Base-by-base conservation (phyloP, 2,113 vertebrate species). In the Nymphicus hollandicus region DNA sequence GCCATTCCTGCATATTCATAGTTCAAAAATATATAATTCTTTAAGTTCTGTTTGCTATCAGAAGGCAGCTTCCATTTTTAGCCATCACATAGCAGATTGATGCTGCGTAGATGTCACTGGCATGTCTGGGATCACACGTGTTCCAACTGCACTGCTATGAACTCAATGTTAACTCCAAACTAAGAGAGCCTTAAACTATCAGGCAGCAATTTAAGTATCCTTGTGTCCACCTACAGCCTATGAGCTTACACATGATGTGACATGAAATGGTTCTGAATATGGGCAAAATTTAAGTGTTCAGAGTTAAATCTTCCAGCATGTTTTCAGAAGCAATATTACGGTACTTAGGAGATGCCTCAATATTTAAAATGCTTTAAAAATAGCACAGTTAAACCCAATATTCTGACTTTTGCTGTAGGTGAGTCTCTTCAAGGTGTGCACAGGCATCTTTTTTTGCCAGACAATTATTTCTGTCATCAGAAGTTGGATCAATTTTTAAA, bases 311-410 rank as follows among this genome's bases (percentile, higher is more conserved):
- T 50, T 8, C n/a, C 50, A 27, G 11, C 9, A 4, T 5, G 11
- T 18, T 77, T 55, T 44, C 60, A 77, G 43, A 63, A 41, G 25
- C 10, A 37, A 3, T 6, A 35, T 5, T 16, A 25, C 17, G 9
- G 33, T 43, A 50, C 50, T 65, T 6, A 6, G 0, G 11, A 63
- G 28, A n/a, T 6, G 31, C n/a, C 17, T 22, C 6, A 47, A 10
- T 13, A 63, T 39, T 71, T 28, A 13, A 70, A 84, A 25, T 6
- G 27, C 53, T 13, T 79, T 11, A 15, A 29, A 76, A 58, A 6
- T 0, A 72, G 47, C 43, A 3, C 2, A 12, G 33, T 77, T 41
- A 56, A 72, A 31, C 8, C 29, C 0, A 49, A 49, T n/a, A 60
- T 9, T 56, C 17, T 24, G 35, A 24, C 10, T 17, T 35, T 2